Evolutionary conservation across 2,797 vertebrate genomes (phyloP).

Genomic region (Phrynocephalus forsythii): DNA sequence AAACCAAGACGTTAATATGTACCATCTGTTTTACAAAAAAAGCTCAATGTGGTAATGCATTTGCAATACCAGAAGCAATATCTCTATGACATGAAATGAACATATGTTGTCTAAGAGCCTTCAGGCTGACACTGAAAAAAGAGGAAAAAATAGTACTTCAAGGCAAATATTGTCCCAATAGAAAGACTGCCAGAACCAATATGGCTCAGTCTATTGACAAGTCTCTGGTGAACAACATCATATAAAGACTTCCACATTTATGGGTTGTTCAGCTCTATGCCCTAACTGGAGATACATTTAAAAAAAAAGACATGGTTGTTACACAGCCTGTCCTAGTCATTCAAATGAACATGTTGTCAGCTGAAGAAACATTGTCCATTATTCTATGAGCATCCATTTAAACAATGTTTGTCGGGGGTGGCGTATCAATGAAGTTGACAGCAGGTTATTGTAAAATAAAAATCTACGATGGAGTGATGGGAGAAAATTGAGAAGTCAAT

Average conservation of each 20-base stretch:
- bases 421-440: slow-evolving; percentile 57
- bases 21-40: slow-evolving; percentile 91
- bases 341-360: slow-evolving; percentile 77
- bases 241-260: slow-evolving; percentile 86
- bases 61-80: slow-evolving; percentile 89
- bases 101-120: slow-evolving; percentile 98
- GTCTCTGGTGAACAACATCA: slow-evolving; percentile 91
- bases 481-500: slow-evolving; percentile 21
- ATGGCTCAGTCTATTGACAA: slow-evolving; percentile 91
- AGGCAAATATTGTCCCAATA: slow-evolving; percentile 97
- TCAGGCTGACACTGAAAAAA: slow-evolving; percentile 97
- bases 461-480: slow-evolving; percentile 44
- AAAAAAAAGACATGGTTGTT: slow-evolving; percentile 72
- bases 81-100: slow-evolving; percentile 95
- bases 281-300: slow-evolving; percentile 61
- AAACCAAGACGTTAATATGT: slow-evolving; percentile 87
- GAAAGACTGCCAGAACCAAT: slow-evolving; percentile 94
- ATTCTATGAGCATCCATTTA: slow-evolving; percentile 67
- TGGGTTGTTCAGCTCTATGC: slow-evolving; percentile 71
- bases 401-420: slow-evolving; percentile 14
- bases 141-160: slow-evolving; percentile 96
- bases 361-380: slow-evolving; percentile 72
- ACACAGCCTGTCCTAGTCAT: slow-evolving; percentile 70
- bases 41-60: slow-evolving; percentile 82
- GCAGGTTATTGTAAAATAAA: slow-evolving; percentile 50